Base-by-base conservation (phyloP, 2,797 vertebrate species). In the Erethizon dorsatum region DNA sequence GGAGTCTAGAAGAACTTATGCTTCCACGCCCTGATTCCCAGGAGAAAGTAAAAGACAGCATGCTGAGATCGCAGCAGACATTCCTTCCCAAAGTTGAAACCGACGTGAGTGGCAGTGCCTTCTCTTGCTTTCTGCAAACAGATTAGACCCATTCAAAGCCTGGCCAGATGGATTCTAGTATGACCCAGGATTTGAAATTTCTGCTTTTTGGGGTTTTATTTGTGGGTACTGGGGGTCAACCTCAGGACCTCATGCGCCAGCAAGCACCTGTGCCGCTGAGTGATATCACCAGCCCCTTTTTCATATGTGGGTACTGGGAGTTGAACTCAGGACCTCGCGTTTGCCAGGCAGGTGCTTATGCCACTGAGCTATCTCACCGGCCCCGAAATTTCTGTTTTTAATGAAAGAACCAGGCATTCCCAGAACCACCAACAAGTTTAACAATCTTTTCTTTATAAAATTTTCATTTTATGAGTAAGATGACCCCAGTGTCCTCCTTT, bases 381-480 rank as follows among this genome's bases (percentile, higher is more conserved):
- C 2, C 37, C 37, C 37, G 37, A 41, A 41, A 61, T 15, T 87
- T 90, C 37, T 67, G 5, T 95, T 94, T 67, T 79, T 79, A 54
- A 24, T 57, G 5, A 78, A 61, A 50, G 10, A 89, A 78, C 7
- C 20, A 80, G 54, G n/a, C 37, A 71, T 87, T 92, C 33, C 22
- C 15, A 6, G 75, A 56, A 77, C 61, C 33, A 31, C 28, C 3
- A 17, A 28, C 17, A 31, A 54, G 31, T 57, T 83, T 75, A 80
- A 69, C 8, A 17, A 56, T 73, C 33, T 80, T 83, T 95, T 67
- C 47, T 73, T 90, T 65, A 77, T 37, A 52, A 13, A 2, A 45
- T 79, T 92, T 95, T 92, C 6, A 84, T 88, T 90, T 20, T 78
- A n/a, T 91, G 75, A 95, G 26, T 78, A 65, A 91, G 90, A 59